Percentiles rank a stretch among this genome's conserved stretches.
Conservation (phyloP, 2,113 vertebrate genomes). For the Elephas maximus region DNA sequence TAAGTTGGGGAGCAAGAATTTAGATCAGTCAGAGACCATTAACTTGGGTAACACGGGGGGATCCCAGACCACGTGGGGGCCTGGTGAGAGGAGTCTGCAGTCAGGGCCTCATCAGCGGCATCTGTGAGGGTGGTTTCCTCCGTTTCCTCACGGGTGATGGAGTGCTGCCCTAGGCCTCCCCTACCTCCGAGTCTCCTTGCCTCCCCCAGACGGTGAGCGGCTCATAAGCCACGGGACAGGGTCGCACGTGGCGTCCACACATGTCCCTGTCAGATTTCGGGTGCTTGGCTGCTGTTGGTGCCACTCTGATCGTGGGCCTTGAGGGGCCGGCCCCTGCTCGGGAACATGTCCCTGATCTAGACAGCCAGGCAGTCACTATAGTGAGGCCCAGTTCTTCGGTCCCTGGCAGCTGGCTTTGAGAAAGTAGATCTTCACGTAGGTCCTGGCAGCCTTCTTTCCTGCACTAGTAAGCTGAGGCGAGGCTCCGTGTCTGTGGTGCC, state of each 20-base stretch:
- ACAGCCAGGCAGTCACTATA: too few species aligned
- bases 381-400: not conserved
- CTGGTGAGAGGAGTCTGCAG: accelerated
- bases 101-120: not conserved
- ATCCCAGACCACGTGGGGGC: not conserved
- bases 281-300: not conserved
- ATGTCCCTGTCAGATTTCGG: not conserved
- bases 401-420: not conserved
- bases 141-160: not conserved
- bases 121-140: not conserved
- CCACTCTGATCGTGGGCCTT: too few species aligned
- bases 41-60: not conserved
- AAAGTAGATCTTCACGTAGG: not conserved
- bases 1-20: not conserved
- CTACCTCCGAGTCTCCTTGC: not conserved
- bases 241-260: not conserved
- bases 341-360: not conserved
- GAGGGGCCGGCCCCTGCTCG: too few species aligned
- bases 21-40: not conserved
- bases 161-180: too few species aligned
- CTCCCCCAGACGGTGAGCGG: too few species aligned
- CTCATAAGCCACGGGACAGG: not conserved
- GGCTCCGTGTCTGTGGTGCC: not conserved
- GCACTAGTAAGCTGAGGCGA: not conserved
- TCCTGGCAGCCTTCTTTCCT: not conserved